phyloP scores from a whole-genome alignment of 2,113 vertebrate species.

The Panthera leo region DNA sequence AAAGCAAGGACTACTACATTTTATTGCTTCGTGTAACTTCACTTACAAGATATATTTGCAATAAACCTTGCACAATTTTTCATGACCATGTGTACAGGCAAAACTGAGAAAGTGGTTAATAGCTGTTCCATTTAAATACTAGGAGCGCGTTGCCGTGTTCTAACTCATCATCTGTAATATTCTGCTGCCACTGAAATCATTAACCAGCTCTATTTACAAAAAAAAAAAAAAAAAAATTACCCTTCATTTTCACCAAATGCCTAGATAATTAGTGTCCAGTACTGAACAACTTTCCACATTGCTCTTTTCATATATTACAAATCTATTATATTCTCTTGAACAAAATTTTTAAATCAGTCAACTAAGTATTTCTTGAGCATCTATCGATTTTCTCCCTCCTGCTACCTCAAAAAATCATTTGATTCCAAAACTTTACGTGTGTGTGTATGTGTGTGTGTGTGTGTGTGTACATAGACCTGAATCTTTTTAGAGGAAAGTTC shows the following conservation, averaged over 20 bases:
- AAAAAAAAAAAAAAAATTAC: neutral
- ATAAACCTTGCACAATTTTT: slow-evolving; percentile 28
- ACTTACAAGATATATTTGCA: slow-evolving; percentile 60
- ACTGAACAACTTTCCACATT: neutral
- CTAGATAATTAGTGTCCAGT: neutral
- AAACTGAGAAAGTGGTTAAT: neutral
- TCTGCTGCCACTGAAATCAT: neutral
- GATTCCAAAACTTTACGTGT: neutral
- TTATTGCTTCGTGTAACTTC: slow-evolving; percentile 49
- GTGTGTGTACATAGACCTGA: neutral
- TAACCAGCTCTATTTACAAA: neutral
- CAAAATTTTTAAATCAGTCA: neutral
- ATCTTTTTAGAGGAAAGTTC: neutral
- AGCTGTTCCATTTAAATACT: neutral
- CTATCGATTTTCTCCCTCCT: neutral
- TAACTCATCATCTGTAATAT: neutral
- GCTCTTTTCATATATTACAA: neutral
- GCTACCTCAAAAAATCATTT: neutral
- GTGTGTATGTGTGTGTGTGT: neutral
- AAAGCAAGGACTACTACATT: slow-evolving; percentile 33
- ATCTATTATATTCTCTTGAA: neutral
- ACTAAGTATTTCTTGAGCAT: neutral
- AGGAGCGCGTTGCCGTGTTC: neutral
- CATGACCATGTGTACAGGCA: neutral
- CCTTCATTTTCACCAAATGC: neutral